Conservation (phyloP, 1,140 invertebrate species). For the Drosophila persimilis region DNA sequence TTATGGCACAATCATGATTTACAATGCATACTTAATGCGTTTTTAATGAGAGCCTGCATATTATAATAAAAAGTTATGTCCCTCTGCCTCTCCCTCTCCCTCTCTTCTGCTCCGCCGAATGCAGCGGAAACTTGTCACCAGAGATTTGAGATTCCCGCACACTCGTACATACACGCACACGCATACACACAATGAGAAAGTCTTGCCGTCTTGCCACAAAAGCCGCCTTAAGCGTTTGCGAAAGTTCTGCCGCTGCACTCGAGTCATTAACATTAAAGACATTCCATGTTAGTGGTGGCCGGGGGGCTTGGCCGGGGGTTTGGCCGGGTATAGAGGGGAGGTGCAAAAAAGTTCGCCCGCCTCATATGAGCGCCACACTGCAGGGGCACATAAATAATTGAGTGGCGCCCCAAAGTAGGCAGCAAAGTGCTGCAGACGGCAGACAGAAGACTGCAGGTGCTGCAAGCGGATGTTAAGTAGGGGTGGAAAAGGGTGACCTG, state of each 20-base stretch:
- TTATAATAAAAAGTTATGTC: slow-evolving; percentile 44
- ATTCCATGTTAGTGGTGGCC: slow-evolving; percentile 50
- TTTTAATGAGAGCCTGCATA: slow-evolving; percentile 71
- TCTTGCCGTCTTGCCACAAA: slow-evolving; percentile 60
- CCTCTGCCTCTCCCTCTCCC: background rate
- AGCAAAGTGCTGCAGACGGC: slow-evolving; percentile 55
- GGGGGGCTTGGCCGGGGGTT: background rate
- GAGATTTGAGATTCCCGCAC: slow-evolving; percentile 45
- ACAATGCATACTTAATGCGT: slow-evolving; percentile 76
- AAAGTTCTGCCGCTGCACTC: slow-evolving; percentile 58
- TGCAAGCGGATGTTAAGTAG: slow-evolving; percentile 41
- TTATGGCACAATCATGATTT: slow-evolving; percentile 74
- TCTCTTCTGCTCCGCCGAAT: slow-evolving; percentile 16
- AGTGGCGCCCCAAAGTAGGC: slow-evolving; percentile 75
- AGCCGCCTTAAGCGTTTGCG: slow-evolving; percentile 71
- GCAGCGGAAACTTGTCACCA: slow-evolving; percentile 69
- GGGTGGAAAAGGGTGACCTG: background rate
- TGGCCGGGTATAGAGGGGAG: slow-evolving; percentile 6
- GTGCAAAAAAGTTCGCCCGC: slow-evolving; percentile 35
- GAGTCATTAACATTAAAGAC: slow-evolving; percentile 78
- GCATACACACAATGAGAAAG: slow-evolving; percentile 53
- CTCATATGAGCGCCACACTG: slow-evolving; percentile 50
- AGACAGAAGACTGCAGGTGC: slow-evolving; percentile 65
- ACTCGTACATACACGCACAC: slow-evolving; percentile 1
- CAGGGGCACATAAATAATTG: slow-evolving; percentile 78